Conservation (phyloP, 1,140 invertebrate genomes). For the Drosophila oshimai region DNA sequence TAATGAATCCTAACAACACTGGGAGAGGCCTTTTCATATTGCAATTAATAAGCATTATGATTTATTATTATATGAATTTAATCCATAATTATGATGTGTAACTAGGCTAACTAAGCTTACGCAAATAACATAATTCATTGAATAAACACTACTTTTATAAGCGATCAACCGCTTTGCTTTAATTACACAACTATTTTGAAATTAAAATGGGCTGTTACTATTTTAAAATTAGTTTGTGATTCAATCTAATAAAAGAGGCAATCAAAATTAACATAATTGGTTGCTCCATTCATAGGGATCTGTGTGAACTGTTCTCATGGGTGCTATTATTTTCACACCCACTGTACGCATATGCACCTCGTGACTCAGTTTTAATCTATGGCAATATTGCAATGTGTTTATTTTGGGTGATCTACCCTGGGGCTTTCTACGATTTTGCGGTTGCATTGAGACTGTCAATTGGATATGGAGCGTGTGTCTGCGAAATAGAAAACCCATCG, state of each 20-base stretch:
- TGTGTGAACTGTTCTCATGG: conserved; percentile 9
- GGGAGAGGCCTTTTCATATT: too few relatives aligned
- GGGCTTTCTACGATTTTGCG: conserved; percentile 41
- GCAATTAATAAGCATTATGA: too few relatives aligned
- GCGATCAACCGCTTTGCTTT: neutral
- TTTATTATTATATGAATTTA: too few relatives aligned
- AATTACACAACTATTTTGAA: neutral
- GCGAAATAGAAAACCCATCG: conserved; percentile 33
- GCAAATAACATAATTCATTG: neutral
- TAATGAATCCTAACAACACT: too few relatives aligned
- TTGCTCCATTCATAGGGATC: neutral
- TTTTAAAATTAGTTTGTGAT: neutral
- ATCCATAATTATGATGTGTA: too few relatives aligned
- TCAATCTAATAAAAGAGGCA: neutral
- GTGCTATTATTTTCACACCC: conserved; percentile 1
- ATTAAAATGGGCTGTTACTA: neutral
- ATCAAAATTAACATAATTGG: neutral
- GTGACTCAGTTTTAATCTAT: conserved; percentile 31
- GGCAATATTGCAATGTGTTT: conserved; percentile 5
- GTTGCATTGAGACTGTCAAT: conserved; percentile 45
- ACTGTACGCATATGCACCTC: conserved; percentile 17
- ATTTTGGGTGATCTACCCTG: conserved; percentile 11
- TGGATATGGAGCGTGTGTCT: conserved; percentile 32
- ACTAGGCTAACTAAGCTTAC: neutral
- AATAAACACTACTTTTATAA: neutral